A percentile compares a stretch with the other conserved stretches of the same genome.
These are phyloP conservation scores for Xanthia togata DNA, from an alignment of 2,888 invertebrate species.

Conservation along the genomic window DNA sequence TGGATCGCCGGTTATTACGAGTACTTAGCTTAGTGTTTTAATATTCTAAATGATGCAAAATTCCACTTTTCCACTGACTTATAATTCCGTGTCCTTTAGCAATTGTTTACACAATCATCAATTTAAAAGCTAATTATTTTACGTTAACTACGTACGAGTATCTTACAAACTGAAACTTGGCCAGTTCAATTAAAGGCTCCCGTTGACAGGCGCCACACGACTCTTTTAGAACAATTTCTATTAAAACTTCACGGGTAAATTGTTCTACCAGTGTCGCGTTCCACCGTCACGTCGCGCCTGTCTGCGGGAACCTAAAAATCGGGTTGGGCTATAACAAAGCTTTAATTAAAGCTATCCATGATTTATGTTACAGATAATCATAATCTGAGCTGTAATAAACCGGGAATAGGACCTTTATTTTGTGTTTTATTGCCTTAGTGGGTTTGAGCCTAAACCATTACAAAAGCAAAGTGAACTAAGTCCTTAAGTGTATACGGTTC, in stretches of 20 bases:
- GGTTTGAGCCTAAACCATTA: not conserved
- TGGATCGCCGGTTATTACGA: too few relatives aligned
- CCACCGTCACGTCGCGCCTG: too few relatives aligned
- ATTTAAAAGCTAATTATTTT: not conserved
- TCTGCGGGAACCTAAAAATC: not conserved
- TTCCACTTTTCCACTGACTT: too few relatives aligned
- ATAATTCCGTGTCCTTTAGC: too few relatives aligned
- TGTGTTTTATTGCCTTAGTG: constrained; percentile 11
- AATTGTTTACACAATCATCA: too few relatives aligned
- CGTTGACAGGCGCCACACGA: too few relatives aligned
- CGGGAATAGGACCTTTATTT: constrained; percentile 5
- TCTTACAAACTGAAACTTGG: constrained; percentile 6
- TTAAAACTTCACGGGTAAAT: too few relatives aligned
- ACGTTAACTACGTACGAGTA: not conserved
- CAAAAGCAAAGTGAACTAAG: not conserved
- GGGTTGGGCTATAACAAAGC: constrained; percentile 26
- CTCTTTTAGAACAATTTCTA: too few relatives aligned
- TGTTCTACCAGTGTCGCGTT: too few relatives aligned
- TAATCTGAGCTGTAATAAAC: constrained; percentile 35
- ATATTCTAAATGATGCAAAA: too few relatives aligned
- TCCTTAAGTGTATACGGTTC: too few relatives aligned
- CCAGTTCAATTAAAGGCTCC: constrained; percentile 28
- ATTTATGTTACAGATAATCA: constrained; percentile 44
- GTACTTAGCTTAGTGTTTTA: too few relatives aligned
- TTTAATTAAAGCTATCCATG: constrained; percentile 44